Percentiles rank a stretch among this genome's conserved stretches.
Evolutionary conservation across 2,113 vertebrate species (phyloP).

Genomic region (Loxodonta africana): DNA sequence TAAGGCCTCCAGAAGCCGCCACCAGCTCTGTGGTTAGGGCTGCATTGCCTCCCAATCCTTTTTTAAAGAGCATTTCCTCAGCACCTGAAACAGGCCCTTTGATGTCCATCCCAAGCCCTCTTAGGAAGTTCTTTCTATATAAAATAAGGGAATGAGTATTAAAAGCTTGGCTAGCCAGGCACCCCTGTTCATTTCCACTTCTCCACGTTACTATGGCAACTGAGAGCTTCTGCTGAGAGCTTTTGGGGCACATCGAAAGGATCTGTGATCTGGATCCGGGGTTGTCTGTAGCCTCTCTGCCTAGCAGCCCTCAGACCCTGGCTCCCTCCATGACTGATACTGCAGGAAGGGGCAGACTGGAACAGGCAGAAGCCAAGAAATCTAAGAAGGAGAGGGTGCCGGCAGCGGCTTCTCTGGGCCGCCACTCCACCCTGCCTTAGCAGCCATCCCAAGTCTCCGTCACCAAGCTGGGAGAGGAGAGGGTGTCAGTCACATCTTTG

Average conservation of each 20-base stretch:
- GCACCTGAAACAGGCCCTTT: constrained; percentile 56
- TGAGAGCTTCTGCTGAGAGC: not conserved
- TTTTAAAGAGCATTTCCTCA: constrained; percentile 38
- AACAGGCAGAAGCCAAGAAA: not conserved
- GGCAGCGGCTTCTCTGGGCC: too few species aligned
- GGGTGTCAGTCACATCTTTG: not conserved
- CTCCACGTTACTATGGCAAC: constrained; percentile 67
- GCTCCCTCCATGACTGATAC: fast-evolving
- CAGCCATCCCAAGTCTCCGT: not conserved
- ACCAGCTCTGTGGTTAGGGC: not conserved
- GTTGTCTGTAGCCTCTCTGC: not conserved
- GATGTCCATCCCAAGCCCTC: constrained; percentile 54
- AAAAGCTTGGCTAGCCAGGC: constrained; percentile 39
- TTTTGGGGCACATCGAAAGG: not conserved
- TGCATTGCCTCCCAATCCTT: not conserved
- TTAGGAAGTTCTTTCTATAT: constrained; percentile 52
- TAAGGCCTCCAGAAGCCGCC: not conserved
- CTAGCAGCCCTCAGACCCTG: not conserved
- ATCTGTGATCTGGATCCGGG: not conserved
- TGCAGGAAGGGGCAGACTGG: too few species aligned
- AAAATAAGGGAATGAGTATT: constrained; percentile 25
- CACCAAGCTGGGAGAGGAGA: not conserved
- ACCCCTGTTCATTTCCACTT: constrained; percentile 40
- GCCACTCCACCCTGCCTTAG: not conserved
- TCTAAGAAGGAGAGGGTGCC: not conserved